These are phyloP conservation scores for Ernsta delagoae DNA, from an alignment of 2,888 invertebrate genomes.

Conservation along the genomic window DNA sequence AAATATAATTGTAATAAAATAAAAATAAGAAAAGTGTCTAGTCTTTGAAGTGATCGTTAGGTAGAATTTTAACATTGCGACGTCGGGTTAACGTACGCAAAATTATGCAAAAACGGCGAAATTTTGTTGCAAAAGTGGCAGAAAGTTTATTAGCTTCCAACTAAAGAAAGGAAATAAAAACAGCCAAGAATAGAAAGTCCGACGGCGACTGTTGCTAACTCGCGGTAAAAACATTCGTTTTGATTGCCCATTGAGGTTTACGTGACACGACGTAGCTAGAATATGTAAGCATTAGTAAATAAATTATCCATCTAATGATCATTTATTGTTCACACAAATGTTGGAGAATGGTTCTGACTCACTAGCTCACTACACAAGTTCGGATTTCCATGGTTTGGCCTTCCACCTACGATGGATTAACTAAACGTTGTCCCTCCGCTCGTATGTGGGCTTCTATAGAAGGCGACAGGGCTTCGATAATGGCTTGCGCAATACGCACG, in stretches of 20 bases:
- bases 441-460: too few species aligned
- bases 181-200: conserved; percentile 17
- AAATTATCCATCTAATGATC: too few species aligned
- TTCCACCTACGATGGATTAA: too few species aligned
- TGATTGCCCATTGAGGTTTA: conserved; percentile 16
- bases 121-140: not conserved
- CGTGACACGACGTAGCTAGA: not conserved
- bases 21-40: too few species aligned
- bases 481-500: not conserved
- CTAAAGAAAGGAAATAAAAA: conserved; percentile 14
- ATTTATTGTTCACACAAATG: not conserved
- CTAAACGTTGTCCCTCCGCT: too few species aligned
- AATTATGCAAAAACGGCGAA: not conserved
- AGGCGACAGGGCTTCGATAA: too few species aligned
- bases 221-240: conserved; percentile 7
- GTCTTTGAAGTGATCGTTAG: too few species aligned
- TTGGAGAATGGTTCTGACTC: not conserved
- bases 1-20: too few species aligned
- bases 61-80: too few species aligned
- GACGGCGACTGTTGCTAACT: not conserved
- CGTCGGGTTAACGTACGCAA: not conserved
- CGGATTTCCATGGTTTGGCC: too few species aligned
- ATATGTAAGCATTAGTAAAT: not conserved
- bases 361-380: too few species aligned
- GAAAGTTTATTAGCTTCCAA: not conserved